Base-by-base conservation (phyloP, 2,113 vertebrate genomes). In the Poecilia latipinna region DNA sequence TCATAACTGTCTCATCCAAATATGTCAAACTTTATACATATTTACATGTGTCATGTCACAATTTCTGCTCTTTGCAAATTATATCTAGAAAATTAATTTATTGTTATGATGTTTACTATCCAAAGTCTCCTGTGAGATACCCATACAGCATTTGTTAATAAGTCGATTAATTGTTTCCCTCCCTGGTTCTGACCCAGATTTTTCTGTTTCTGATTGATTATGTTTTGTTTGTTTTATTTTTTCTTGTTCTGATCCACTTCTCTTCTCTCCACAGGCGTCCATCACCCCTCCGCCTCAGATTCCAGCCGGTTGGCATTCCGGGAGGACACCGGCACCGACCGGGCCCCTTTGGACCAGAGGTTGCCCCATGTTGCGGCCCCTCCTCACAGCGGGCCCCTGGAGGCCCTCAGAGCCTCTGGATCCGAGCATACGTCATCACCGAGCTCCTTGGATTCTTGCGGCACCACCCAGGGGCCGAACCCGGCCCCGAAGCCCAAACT, bases 401-500 rank as follows among this genome's bases (percentile, higher is more conserved):
- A 65, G 12, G 0, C 8, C 2, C 31, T 61, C 37, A 69, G 77
- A 29, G 78, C 28, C 0, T 12, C 77, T 1, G 77, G 84, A 75
- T 32, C 26, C 2, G 31, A 74, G 13, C 65, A 31, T 32, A 29
- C 61, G 0, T 57, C n/a, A 5, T 37, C 60, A 3, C 26, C 68
- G 1, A 83, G 72, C 33, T 65, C 78, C 1, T 26, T 33, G 13
- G 86, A 88, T 63, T 86, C 81, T 61, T 82, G 77, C 22, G 0
- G 28, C 22, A 62, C 78, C 79, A 94, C 94, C 72, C 95, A 94
- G 83, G 95, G 94, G 15, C 93, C 94, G 0, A 90, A 90, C 73
- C 89, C 90, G 15, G 88, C 92, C 62, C 89, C 96, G 39, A 98
- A 98, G 89, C 97, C 97, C 89, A 97, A 98, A 94, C 94, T 98